Evolutionary conservation across 2,797 vertebrate species (phyloP).

Genomic region (Holocentrus rufus): DNA sequence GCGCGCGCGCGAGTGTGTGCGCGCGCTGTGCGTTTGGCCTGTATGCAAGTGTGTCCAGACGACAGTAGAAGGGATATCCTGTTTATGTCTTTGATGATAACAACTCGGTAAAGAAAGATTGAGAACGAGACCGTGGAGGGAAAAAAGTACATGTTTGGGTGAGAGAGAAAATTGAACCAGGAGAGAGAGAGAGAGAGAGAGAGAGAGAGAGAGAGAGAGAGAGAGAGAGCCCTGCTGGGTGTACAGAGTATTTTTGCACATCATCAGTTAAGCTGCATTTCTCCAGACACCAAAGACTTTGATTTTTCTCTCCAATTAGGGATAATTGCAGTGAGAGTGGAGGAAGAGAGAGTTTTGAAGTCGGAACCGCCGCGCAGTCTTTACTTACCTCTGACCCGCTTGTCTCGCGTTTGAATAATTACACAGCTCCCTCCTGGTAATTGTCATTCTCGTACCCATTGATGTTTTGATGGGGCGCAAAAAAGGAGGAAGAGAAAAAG

Average conservation of each 20-base stretch:
- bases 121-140: conserved; percentile 41
- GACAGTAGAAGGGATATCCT: conserved; percentile 71
- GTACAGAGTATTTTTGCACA: conserved; percentile 67
- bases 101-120: conserved; percentile 58
- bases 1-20: conserved; percentile 1
- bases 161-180: not conserved
- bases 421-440: conserved; percentile 78
- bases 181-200: conserved; percentile 19
- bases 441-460: conserved; percentile 76
- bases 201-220: conserved; percentile 10
- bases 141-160: conserved; percentile 38
- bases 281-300: conserved; percentile 76
- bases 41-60: conserved; percentile 34
- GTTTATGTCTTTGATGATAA: conserved; percentile 76
- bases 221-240: conserved; percentile 22
- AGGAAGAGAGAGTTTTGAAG: conserved; percentile 74
- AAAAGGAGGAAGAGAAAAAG: conserved; percentile 68
- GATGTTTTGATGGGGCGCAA: conserved; percentile 74
- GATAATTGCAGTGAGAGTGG: conserved; percentile 79
- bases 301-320: conserved; percentile 79
- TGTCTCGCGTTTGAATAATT: conserved; percentile 81
- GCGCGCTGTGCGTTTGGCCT: conserved; percentile 32
- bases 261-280: conserved; percentile 73
- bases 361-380: conserved; percentile 66
- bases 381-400: conserved; percentile 78